Evolutionary conservation across 1,140 invertebrate species (phyloP), one percentile per base, ranked within the genome.

Genomic region (Euglossa dilemma): DNA sequence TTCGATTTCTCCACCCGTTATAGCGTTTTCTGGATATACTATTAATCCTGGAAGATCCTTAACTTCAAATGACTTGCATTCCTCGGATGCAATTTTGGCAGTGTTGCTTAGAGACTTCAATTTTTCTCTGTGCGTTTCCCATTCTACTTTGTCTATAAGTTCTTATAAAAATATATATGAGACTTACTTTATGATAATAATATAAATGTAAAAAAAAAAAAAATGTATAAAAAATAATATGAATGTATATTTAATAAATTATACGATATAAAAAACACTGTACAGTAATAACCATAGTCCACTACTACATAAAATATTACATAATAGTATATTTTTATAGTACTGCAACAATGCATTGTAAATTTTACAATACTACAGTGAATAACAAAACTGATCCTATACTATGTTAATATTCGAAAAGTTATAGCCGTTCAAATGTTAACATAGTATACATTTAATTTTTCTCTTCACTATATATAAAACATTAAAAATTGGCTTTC

Each of bases 51-150:
- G 87, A 66, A 91, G 70, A 64, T 92, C 90, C 73, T 90, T 90
- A 11, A 94, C 84, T 75, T 92, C 90, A 7, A 92, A 85, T 23
- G 91, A 43, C 78, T 89, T 89, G 7, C 85, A 83, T 79, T 91
- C 71, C 23, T 92, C 84, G 2, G 80, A 77, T 18, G 91, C 92
- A 45, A 91, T 25, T 88, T 83, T 90, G 14, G 93, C 92, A 47
- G 91, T 90, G 20, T 89, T 89, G 25, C 93, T 93, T 67, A 95
- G 91, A n/a, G 89, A 86, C 80, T 89, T 89, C 56, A 95, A 87
- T 80, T 92, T 93, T 59, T 93, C 90, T 18, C 94, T 88, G 72
- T 95, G 94, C 0, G 88, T 71, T 63, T 93, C 84, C 93, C 94
- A 94, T 67, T 94, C 94, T 12, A 88, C 87, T 71, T 91, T 89